phyloP scores from a whole-genome alignment of 2,888 invertebrate genomes.

The Chloroclysta siterata region DNA sequence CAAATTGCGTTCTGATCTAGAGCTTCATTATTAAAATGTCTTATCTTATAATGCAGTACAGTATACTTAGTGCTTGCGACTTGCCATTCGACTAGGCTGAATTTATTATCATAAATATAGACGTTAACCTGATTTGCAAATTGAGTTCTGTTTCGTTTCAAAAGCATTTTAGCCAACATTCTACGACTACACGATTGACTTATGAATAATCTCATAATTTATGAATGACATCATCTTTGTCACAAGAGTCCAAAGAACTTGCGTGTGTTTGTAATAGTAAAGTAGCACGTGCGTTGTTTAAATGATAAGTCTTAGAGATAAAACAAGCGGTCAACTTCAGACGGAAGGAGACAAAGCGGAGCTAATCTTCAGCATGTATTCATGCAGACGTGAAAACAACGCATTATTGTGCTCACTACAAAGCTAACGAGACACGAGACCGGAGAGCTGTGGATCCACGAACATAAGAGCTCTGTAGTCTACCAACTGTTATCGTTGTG shows the following conservation, averaged over 20 bases:
- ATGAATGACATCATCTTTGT: conserved; percentile 42
- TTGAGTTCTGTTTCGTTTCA: conserved; percentile 34
- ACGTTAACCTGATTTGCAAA: conserved; percentile 32
- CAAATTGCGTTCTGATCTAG: conserved; percentile 21
- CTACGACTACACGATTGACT: conserved; percentile 15
- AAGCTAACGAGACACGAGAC: conserved; percentile 46
- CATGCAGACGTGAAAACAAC: conserved; percentile 66
- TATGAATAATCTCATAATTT: conserved; percentile 24
- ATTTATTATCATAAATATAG: conserved; percentile 17
- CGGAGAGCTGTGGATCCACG: conserved; percentile 31
- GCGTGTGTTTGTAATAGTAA: conserved; percentile 29
- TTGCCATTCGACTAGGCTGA: conserved; percentile 3
- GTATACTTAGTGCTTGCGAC: conserved; percentile 12
- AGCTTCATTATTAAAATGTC: not conserved
- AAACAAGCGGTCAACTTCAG: conserved; percentile 56
- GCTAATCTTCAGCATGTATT: conserved; percentile 63
- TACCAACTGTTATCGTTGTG: conserved; percentile 30
- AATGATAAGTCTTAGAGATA: conserved; percentile 59
- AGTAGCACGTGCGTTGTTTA: conserved; percentile 50
- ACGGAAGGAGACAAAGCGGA: conserved; percentile 53
- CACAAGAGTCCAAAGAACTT: conserved; percentile 39
- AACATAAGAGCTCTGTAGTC: conserved; percentile 33
- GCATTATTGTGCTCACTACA: conserved; percentile 56
- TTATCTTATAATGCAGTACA: conserved; percentile 25
- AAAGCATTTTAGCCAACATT: conserved; percentile 20